phyloP scores from a whole-genome alignment of 2,797 vertebrate species.

The Phrynocephalus forsythii region DNA sequence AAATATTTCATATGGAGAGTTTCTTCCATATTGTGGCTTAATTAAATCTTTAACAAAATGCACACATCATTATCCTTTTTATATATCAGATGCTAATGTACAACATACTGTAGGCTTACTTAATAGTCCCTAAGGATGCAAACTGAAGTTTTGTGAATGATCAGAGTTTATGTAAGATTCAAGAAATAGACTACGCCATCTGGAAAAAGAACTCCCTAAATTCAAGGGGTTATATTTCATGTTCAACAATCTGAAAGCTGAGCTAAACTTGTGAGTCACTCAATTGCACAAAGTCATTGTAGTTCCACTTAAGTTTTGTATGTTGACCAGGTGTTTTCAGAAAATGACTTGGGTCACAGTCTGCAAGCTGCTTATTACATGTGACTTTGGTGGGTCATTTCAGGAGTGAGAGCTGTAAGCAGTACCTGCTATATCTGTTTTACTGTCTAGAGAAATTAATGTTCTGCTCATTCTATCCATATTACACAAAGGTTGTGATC shows the following conservation, averaged over 20 bases:
- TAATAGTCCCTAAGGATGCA: not conserved
- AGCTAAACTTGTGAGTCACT: not conserved
- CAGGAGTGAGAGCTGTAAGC: not conserved
- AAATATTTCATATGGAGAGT: not conserved
- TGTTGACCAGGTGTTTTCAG: constrained; percentile 17
- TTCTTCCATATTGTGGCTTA: constrained; percentile 16
- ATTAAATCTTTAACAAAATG: constrained; percentile 21
- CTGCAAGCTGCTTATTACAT: constrained; percentile 11
- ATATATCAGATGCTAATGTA: not conserved
- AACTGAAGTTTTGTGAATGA: constrained; percentile 1
- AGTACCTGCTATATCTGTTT: not conserved
- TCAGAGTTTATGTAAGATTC: not conserved
- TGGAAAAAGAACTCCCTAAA: not conserved
- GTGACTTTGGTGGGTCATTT: constrained; percentile 4
- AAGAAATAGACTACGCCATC: not conserved
- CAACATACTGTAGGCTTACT: not conserved
- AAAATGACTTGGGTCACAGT: constrained; percentile 3
- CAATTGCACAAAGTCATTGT: not conserved
- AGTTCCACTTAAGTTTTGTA: constrained; percentile 4
- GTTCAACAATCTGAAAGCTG: not conserved
- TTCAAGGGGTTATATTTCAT: constrained; percentile 2
- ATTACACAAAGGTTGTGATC: constrained; percentile 12
- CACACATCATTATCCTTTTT: constrained; percentile 2
- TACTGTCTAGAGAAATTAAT: constrained; percentile 13
- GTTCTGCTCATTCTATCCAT: not conserved